phyloP scores from a whole-genome alignment of 2,113 vertebrate species.

The Promerops cafer region DNA sequence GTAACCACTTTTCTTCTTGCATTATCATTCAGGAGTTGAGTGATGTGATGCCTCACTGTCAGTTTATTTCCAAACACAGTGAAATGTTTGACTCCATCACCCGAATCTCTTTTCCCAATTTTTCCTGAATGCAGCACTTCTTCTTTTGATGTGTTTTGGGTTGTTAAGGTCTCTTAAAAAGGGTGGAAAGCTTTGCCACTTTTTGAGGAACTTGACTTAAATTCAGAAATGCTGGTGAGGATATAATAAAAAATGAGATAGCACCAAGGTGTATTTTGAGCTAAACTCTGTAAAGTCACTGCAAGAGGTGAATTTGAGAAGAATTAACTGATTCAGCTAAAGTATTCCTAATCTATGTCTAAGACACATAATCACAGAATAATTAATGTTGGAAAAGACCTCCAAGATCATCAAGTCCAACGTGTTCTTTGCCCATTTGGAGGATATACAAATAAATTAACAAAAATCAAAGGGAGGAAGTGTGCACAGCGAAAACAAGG shows the following conservation, averaged over 20 bases:
- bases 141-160: background rate
- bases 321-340: background rate
- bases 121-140: background rate
- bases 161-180: background rate
- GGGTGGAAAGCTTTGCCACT: background rate
- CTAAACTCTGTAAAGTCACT: background rate
- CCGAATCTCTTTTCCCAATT: background rate
- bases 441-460: background rate
- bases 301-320: background rate
- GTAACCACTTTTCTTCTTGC: conserved; percentile 17
- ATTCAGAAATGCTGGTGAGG: background rate
- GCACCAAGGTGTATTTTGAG: rapidly evolving
- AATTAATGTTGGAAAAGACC: background rate
- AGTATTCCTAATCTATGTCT: background rate
- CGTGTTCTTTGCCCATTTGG: background rate
- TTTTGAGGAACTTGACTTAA: background rate
- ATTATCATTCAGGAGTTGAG: background rate
- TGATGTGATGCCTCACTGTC: background rate
- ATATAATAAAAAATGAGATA: background rate
- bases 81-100: background rate
- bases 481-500: background rate
- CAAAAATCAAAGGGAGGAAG: background rate
- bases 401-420: background rate
- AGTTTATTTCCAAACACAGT: background rate
- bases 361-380: background rate